Conservation (phyloP, 1,140 invertebrate genomes). For the Drosophila simulans region DNA sequence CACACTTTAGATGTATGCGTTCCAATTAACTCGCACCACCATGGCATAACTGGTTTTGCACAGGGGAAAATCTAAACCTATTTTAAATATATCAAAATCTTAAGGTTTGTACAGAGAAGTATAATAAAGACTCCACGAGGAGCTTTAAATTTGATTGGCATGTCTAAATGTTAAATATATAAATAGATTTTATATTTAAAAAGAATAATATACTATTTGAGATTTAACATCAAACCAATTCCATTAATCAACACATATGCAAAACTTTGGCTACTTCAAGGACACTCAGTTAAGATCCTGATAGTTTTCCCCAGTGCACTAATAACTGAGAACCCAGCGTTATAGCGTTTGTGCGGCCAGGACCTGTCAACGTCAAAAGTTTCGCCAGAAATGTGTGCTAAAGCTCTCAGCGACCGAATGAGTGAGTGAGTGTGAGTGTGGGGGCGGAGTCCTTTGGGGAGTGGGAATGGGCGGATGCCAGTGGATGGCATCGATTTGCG, state of each 20-base stretch:
- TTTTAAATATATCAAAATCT: too few species aligned
- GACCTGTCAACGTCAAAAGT: constrained; percentile 76
- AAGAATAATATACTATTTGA: neutral
- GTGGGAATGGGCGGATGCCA: constrained; percentile 9
- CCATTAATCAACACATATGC: too few species aligned
- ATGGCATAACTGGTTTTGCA: constrained; percentile 4
- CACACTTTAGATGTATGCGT: constrained; percentile 55
- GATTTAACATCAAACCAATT: too few species aligned
- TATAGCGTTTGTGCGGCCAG: constrained; percentile 14
- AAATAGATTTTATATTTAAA: too few species aligned
- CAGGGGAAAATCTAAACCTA: neutral
- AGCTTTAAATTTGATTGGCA: too few species aligned
- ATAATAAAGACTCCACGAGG: too few species aligned
- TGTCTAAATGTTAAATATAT: too few species aligned
- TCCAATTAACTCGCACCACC: constrained; percentile 68
- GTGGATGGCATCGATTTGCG: constrained; percentile 61
- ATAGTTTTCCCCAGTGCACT: constrained; percentile 28
- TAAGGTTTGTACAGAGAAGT: too few species aligned
- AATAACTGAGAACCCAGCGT: constrained; percentile 38
- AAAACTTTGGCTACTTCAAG: neutral
- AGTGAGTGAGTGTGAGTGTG: neutral
- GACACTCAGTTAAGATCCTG: neutral
- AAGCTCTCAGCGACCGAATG: constrained; percentile 29
- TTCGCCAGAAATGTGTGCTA: constrained; percentile 63
- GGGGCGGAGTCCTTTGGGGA: constrained; percentile 5